These are phyloP conservation scores for Platorchestia sp. DNA, from an alignment of 1,140 invertebrate genomes.

Conservation along the genomic window DNA sequence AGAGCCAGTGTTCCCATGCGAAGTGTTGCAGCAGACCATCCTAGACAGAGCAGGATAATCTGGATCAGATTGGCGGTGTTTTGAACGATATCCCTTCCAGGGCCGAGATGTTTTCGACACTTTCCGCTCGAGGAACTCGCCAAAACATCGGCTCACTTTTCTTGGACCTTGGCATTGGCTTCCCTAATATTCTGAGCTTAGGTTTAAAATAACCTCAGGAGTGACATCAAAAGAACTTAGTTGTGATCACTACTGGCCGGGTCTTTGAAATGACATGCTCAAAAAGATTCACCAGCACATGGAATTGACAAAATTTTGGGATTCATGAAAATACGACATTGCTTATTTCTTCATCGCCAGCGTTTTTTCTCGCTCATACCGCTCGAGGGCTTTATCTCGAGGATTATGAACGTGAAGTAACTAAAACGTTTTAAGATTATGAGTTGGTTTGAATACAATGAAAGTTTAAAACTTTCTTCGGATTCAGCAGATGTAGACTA, in stretches of 20 bases:
- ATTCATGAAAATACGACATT: background rate
- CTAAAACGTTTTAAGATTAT: background rate
- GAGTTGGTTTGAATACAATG: background rate
- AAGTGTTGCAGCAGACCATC: background rate
- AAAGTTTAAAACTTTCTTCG: background rate
- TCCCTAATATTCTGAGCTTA: background rate
- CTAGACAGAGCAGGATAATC: conserved; percentile 27
- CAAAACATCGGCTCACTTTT: conserved; percentile 40
- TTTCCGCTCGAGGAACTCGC: background rate
- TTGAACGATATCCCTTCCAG: conserved; percentile 11
- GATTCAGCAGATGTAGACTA: background rate
- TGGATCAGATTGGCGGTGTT: conserved; percentile 49
- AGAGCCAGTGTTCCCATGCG: background rate
- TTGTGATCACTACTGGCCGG: background rate
- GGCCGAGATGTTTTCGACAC: conserved; percentile 33
- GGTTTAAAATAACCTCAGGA: background rate
- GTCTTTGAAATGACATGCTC: background rate
- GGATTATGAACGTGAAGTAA: background rate
- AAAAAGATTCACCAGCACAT: background rate
- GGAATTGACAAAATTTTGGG: background rate
- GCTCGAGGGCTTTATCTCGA: background rate
- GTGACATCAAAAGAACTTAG: background rate
- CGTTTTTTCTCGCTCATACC: too few relatives aligned
- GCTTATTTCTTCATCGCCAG: too few relatives aligned
- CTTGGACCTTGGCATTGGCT: conserved; percentile 9